Percentiles rank a stretch among this genome's conserved stretches.
phyloP scores from a whole-genome alignment of 2,113 vertebrate species.

The Mus musculus region DNA sequence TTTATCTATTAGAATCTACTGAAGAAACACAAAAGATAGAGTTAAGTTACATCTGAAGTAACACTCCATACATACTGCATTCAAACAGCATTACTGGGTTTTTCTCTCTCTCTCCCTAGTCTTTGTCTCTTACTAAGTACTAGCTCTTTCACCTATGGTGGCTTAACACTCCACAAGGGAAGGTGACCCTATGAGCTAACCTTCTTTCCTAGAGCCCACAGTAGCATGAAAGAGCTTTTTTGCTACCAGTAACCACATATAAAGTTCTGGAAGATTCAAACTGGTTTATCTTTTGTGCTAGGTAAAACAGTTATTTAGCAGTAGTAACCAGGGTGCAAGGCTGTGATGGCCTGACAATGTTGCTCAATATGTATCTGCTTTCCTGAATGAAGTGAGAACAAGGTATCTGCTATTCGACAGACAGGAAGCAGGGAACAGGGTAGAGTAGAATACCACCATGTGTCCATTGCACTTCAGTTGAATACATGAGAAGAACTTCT shows the following conservation, averaged over 20 bases:
- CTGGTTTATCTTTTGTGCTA: background rate
- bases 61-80: background rate
- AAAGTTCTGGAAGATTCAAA: constrained; percentile 7
- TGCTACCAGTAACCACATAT: background rate
- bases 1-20: background rate
- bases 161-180: background rate
- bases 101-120: background rate
- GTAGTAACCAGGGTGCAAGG: background rate
- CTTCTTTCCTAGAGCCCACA: background rate
- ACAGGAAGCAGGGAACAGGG: background rate
- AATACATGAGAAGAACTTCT: constrained; percentile 1
- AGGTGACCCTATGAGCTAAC: background rate
- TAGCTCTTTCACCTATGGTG: background rate
- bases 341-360: background rate
- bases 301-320: background rate
- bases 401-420: background rate
- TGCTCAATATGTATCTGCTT: background rate
- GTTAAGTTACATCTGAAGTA: background rate
- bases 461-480: background rate
- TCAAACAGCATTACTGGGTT: background rate
- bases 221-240: background rate
- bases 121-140: background rate
- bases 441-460: background rate
- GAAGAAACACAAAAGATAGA: background rate
- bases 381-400: background rate